Conservation (phyloP, 2,888 invertebrate genomes). For the Amphipoea lucens region DNA sequence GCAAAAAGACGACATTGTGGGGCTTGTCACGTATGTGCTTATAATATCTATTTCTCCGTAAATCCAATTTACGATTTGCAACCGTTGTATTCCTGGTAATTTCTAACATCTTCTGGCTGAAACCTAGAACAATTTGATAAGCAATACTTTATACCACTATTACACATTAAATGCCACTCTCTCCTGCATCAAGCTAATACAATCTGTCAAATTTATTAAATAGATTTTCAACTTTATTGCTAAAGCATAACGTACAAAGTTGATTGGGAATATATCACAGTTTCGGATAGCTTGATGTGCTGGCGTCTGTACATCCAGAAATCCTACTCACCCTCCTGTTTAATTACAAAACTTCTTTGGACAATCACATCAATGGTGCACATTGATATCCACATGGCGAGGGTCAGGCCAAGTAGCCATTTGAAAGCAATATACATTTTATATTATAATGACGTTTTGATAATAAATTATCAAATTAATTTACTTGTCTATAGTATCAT, state of each 20-base stretch:
- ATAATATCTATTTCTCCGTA: slow-evolving; percentile 40
- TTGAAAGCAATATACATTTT: slow-evolving; percentile 85
- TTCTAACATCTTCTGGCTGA: slow-evolving; percentile 42
- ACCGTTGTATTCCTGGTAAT: slow-evolving; percentile 61
- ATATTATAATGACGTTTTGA: slow-evolving; percentile 41
- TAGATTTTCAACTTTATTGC: too few species aligned
- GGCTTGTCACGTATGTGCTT: slow-evolving; percentile 43
- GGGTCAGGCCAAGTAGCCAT: slow-evolving; percentile 80
- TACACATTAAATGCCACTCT: neutral
- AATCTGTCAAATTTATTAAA: too few species aligned
- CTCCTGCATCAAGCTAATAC: too few species aligned
- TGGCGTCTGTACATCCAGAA: neutral
- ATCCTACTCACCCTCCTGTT: slow-evolving; percentile 63
- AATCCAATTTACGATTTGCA: slow-evolving; percentile 33
- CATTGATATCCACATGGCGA: slow-evolving; percentile 82
- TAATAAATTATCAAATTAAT: slow-evolving; percentile 53
- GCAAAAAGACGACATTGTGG: slow-evolving; percentile 61
- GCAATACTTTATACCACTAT: neutral
- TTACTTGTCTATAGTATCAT: slow-evolving; percentile 49
- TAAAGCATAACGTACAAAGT: too few species aligned
- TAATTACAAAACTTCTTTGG: slow-evolving; percentile 57
- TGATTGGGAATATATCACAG: too few species aligned
- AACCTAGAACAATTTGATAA: slow-evolving; percentile 53
- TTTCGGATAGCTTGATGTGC: too few species aligned
- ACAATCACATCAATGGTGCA: slow-evolving; percentile 75